phyloP scores from a whole-genome alignment of 2,888 invertebrate genomes.

The Ornithoptera priamus region DNA sequence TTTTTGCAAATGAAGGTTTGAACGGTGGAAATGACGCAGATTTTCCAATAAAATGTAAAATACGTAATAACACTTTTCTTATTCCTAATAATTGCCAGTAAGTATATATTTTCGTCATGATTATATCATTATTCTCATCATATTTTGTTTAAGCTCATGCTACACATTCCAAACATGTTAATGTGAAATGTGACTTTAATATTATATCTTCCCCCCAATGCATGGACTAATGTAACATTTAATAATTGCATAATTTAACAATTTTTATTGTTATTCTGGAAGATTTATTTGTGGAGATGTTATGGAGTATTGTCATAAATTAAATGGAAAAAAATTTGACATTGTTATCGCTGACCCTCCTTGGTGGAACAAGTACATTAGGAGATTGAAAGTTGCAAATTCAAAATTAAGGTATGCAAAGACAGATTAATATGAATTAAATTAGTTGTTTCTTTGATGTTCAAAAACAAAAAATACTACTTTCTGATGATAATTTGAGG shows the following conservation, averaged over 20 bases:
- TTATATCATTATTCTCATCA: too few species aligned
- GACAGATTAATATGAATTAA: neutral
- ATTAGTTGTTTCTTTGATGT: too few species aligned
- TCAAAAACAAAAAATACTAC: too few species aligned
- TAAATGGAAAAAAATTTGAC: slow-evolving; percentile 82
- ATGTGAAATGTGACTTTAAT: too few species aligned
- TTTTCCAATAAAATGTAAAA: slow-evolving; percentile 67
- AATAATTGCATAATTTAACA: neutral
- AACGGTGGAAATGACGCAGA: slow-evolving; percentile 81
- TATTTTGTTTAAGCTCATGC: too few species aligned
- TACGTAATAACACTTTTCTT: slow-evolving; percentile 76
- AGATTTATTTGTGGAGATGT: slow-evolving; percentile 84
- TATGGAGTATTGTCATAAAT: slow-evolving; percentile 67
- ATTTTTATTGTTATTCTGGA: neutral
- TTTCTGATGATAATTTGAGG: too few species aligned
- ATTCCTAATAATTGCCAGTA: slow-evolving; percentile 85
- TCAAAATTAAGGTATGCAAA: slow-evolving; percentile 80
- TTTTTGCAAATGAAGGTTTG: slow-evolving; percentile 49
- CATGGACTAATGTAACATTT: neutral
- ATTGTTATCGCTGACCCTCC: slow-evolving; percentile 95
- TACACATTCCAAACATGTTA: neutral
- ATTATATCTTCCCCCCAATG: neutral
- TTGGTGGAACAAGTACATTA: slow-evolving; percentile 97
- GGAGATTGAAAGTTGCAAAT: slow-evolving; percentile 85
- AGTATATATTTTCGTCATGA: neutral